Conservation (phyloP, 2,797 vertebrate species). For the Phoxinus dragarum region DNA sequence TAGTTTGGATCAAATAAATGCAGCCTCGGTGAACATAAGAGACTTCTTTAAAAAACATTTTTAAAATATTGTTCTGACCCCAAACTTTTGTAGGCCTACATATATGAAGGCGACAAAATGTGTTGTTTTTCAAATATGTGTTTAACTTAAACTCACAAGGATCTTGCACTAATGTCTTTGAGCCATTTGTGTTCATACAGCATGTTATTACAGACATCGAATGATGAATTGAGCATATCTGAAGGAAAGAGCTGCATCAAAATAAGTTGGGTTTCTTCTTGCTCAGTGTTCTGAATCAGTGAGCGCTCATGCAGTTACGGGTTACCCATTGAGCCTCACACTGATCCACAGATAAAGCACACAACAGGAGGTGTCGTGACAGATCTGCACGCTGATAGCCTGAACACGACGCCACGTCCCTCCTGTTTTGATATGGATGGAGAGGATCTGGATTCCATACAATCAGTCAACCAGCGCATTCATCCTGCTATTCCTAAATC, state of each 20-base stretch:
- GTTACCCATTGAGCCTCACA: slow-evolving; percentile 25
- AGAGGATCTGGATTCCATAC: background rate
- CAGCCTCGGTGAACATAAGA: too few relatives aligned
- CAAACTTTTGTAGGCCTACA: too few relatives aligned
- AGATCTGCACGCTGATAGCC: slow-evolving; percentile 38
- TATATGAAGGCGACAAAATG: too few relatives aligned
- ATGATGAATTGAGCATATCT: background rate
- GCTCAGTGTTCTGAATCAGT: slow-evolving; percentile 15
- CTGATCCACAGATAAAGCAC: slow-evolving; percentile 34
- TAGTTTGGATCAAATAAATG: too few relatives aligned
- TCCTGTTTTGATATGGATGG: slow-evolving; percentile 44
- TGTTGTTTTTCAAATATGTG: background rate
- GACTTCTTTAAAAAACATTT: too few relatives aligned
- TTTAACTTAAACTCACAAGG: background rate
- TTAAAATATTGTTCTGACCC: too few relatives aligned
- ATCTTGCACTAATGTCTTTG: background rate
- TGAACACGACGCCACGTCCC: slow-evolving; percentile 12
- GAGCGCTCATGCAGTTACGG: background rate
- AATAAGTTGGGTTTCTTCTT: background rate
- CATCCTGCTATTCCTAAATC: background rate
- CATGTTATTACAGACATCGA: background rate
- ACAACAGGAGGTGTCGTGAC: slow-evolving; percentile 37
- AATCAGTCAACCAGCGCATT: slow-evolving; percentile 7
- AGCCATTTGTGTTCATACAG: background rate
- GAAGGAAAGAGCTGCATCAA: background rate